Evolutionary conservation across 2,888 invertebrate species (phyloP).

Genomic region (Aphelenchoides bicaudatus): DNA sequence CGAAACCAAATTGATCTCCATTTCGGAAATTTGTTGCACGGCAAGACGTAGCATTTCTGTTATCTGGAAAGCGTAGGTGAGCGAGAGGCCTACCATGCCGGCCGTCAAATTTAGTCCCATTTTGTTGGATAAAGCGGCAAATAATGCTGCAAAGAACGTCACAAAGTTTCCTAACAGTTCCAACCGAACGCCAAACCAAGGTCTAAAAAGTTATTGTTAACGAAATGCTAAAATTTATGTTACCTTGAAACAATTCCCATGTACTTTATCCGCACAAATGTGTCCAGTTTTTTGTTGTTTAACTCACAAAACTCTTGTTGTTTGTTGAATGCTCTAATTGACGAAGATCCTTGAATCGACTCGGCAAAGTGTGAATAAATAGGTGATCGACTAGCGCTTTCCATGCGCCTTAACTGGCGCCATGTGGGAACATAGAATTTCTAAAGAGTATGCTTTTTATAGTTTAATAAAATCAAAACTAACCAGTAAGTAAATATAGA

Average conservation of each 20-base stretch:
- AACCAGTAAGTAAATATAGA: constrained; percentile 54
- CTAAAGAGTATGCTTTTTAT: too few species aligned
- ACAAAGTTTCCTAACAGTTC: constrained; percentile 94
- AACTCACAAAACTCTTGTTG: constrained; percentile 1
- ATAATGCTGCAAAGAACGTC: constrained; percentile 86
- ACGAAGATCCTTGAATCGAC: constrained; percentile 36
- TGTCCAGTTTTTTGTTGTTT: constrained; percentile 14
- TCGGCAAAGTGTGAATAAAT: constrained; percentile 60
- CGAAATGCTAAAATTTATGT: too few species aligned
- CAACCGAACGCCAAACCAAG: constrained; percentile 85
- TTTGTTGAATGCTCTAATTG: constrained; percentile 17
- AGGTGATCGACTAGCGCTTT: constrained; percentile 58
- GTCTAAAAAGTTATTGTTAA: too few species aligned
- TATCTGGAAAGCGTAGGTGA: constrained; percentile 69
- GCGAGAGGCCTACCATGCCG: constrained; percentile 66
- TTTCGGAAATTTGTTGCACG: constrained; percentile 90
- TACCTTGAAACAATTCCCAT: neutral
- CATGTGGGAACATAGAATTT: constrained; percentile 91
- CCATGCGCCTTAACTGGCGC: constrained; percentile 68
- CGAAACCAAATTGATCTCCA: constrained; percentile 88
- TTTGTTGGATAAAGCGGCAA: constrained; percentile 73
- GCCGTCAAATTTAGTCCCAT: constrained; percentile 60
- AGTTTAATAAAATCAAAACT: too few species aligned
- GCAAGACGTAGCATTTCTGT: constrained; percentile 93
- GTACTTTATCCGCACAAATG: constrained; percentile 19